Evolutionary conservation across 2,113 vertebrate species (phyloP), one percentile per base, ranked within the genome.

Genomic region (Trogon surrucura): DNA sequence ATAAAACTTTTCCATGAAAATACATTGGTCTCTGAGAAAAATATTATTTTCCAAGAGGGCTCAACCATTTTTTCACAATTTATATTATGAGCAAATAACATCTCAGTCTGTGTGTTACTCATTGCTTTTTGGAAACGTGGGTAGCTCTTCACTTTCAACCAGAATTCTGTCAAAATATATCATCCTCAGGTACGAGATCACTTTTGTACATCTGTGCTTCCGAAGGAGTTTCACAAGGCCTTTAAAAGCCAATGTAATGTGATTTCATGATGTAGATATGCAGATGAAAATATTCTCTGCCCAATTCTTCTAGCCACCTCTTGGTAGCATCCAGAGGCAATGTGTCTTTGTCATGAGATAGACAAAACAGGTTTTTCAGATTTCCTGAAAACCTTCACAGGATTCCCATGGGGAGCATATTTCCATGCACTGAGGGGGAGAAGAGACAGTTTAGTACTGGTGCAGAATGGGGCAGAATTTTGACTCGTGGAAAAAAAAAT

Each of bases 1-100:
- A 95, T 91, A 81, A 83, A 96, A 95, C 64, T 96, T 94, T 91
- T 67, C 50, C 7, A 51, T 54, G 65, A 70, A 66, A 80, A 86
- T 23, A 51, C 45, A 62, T 67, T 1, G 2, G 70, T 89, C 29
- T 81, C 57, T 62, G n/a, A 71, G 50, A 16, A 91, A 84, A 86
- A n/a, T 41, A 18, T 20, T 1, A 19, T 72, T 84, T 90, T 74
- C 72, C 34, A 53, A 60, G 73, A 72, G 25, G 23, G 10, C 45
- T 92, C 45, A 56, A 60, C 0, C 5, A 38, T 45, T 73, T 73
- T 73, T 67, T 69, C 81, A 29, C 47, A 44, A 69, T 82, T 91
- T 80, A 44, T 79, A 81, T 86, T 53, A 86, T 41, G 53, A 58
- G n/a, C 27, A 86, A 91, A 53, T 64, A 81, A 41, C 48, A 50